These are phyloP conservation scores for Ennomos erosarius DNA, from an alignment of 2,888 invertebrate species.

Conservation along the genomic window DNA sequence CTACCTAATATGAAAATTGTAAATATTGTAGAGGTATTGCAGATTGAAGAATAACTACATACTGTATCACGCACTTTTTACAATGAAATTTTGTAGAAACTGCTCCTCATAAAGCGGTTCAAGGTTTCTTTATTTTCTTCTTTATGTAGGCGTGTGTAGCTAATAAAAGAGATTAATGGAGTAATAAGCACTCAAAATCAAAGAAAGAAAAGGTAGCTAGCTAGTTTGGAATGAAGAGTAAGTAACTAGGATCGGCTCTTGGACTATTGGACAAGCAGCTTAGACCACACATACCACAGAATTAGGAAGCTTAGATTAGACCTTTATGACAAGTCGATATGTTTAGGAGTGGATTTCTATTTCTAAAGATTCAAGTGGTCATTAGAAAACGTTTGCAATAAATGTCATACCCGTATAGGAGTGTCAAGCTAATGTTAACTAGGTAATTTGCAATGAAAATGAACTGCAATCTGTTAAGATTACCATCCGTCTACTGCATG, in stretches of 20 bases:
- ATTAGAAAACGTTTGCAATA: slow-evolving; percentile 1
- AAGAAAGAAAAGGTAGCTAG: slow-evolving; percentile 4
- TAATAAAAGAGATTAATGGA: slow-evolving; percentile 8
- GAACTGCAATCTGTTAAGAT: slow-evolving; percentile 18
- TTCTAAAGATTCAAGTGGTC: background rate
- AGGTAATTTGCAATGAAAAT: slow-evolving; percentile 25
- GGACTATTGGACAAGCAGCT: no score
- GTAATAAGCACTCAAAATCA: background rate
- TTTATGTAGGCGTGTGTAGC: slow-evolving; percentile 3
- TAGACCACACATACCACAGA: no score
- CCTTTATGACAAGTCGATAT: no score
- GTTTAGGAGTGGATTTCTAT: no score
- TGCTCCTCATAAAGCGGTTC: slow-evolving; percentile 1
- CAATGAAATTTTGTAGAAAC: slow-evolving; percentile 12
- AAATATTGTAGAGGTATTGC: no score
- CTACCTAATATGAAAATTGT: no score
- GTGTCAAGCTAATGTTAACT: slow-evolving; percentile 1
- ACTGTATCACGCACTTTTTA: background rate
- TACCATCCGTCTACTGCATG: slow-evolving; percentile 16
- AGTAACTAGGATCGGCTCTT: no score
- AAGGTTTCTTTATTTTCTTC: slow-evolving; percentile 9
- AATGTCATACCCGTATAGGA: slow-evolving; percentile 2
- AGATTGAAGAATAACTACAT: no score
- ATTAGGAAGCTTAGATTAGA: no score
- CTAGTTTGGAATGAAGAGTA: background rate